Evolutionary conservation across 2,113 vertebrate genomes (phyloP), one percentile per base, ranked within the genome.

Genomic region (Urocynchramus pylzowi): DNA sequence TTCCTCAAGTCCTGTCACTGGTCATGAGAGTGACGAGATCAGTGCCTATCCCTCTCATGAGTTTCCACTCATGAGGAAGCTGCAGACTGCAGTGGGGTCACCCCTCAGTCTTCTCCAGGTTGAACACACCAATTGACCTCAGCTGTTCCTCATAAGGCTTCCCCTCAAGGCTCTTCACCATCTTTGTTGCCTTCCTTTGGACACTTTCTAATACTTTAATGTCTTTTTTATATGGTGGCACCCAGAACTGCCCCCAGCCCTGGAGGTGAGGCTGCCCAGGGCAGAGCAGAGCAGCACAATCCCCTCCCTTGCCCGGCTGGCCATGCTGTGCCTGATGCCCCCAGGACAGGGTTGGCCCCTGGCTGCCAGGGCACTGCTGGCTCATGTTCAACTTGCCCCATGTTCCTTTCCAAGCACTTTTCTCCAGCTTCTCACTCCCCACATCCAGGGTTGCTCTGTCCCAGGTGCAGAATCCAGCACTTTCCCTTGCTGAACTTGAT

Each of bases 111-210:
- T 65, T 2, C 12, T 74, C 50, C 23, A 49, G 2, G 41, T 23
- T n/a, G 41, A 74, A 47, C 19, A n/a, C 0, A 56, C 2, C 49
- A n/a, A 24, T 5, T 33, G 11, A 39, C 15, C 6, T 56, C 50
- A 47, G 28, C 2, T 2, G 5, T 2, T 37, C 27, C 39, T 53
- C 14, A 14, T 6, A 33, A 0, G 0, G 2, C 2, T 64, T 54
- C 11, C 1, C 18, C 49, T 47, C 28, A 10, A 64, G 11, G 2
- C 22, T 14, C 7, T 84, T 53, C 17, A 4, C 57, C 14, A 63
- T 1, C 16, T 0, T 16, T 1, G 0, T 5, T 7, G 16, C 17
- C 6, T 17, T 31, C 27, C 27, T 27, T 11, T 53, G 7, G 17
- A 33, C 27, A 9, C 13, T 63, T 47, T 61, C 21, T 0, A 6